These are phyloP conservation scores for Panzeria rudis DNA, from an alignment of 2,888 invertebrate genomes.

Conservation along the genomic window DNA sequence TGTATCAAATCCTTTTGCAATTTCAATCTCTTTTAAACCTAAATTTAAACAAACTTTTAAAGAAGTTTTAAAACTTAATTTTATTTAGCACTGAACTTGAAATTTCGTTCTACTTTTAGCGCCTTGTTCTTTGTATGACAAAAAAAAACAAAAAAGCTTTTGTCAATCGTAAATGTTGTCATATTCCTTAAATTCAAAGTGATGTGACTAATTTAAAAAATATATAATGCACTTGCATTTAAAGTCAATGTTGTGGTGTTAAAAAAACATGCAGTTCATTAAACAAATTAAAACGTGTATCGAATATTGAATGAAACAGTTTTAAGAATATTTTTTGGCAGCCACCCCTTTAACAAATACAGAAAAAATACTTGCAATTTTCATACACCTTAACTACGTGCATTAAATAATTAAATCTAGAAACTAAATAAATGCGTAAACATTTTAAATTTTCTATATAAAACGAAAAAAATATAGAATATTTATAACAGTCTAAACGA, in stretches of 20 bases:
- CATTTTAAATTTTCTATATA: constrained; percentile 56
- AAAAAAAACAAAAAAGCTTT: background rate
- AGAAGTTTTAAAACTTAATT: background rate
- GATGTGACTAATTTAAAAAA: constrained; percentile 21
- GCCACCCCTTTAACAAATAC: constrained; percentile 54
- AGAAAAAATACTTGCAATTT: constrained; percentile 44
- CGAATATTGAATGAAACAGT: constrained; percentile 45
- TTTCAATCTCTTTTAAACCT: too few species aligned
- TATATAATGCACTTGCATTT: background rate
- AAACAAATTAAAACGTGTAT: constrained; percentile 61
- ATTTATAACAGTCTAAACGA: constrained; percentile 57
- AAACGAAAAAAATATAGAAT: constrained; percentile 60
- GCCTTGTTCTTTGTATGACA: background rate
- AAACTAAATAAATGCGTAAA: constrained; percentile 38
- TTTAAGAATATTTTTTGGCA: constrained; percentile 64
- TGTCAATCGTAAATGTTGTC: constrained; percentile 34
- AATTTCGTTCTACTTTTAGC: constrained; percentile 28
- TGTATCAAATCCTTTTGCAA: too few species aligned
- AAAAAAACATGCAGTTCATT: constrained; percentile 68
- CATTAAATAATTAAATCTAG: constrained; percentile 42
- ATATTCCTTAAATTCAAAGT: constrained; percentile 16
- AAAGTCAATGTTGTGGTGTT: constrained; percentile 51
- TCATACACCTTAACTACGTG: constrained; percentile 55
- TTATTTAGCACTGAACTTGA: constrained; percentile 51
- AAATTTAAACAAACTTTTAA: background rate